Conservation (phyloP, 1,140 invertebrate genomes). For the Subanguina moxae region DNA sequence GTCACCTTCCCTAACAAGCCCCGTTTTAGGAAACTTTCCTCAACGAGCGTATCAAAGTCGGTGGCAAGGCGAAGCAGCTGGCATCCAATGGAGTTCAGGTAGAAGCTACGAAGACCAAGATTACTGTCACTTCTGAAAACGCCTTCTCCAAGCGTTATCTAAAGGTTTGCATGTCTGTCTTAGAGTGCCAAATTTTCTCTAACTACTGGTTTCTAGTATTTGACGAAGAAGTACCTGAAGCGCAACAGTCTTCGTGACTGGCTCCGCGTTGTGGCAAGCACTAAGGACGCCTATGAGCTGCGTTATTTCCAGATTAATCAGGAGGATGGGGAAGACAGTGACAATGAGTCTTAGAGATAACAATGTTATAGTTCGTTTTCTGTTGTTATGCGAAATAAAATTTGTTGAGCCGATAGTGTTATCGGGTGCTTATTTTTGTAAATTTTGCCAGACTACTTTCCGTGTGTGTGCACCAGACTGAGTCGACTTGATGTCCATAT, state of each 20-base stretch:
- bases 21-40: constrained; percentile 84
- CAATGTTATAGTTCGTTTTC: no score
- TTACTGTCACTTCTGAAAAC: constrained; percentile 80
- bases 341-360: constrained; percentile 68
- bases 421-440: no score
- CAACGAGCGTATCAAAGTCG: constrained; percentile 86
- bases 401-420: no score
- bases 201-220: no score
- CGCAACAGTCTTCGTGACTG: constrained; percentile 97
- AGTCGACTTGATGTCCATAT: no score
- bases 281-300: constrained; percentile 90
- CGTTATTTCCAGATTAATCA: constrained; percentile 99
- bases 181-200: no score
- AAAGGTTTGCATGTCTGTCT: constrained; percentile 66
- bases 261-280: constrained; percentile 92
- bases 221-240: constrained; percentile 98
- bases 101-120: constrained; percentile 84
- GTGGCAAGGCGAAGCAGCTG: constrained; percentile 90
- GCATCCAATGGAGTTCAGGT: constrained; percentile 79
- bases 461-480: no score
- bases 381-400: no score
- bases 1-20: constrained; percentile 53
- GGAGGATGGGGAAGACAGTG: constrained; percentile 86
- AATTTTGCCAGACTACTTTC: no score
- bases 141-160: constrained; percentile 96